phyloP scores from a whole-genome alignment of 2,113 vertebrate species.

The Sylvilagus bachmani region DNA sequence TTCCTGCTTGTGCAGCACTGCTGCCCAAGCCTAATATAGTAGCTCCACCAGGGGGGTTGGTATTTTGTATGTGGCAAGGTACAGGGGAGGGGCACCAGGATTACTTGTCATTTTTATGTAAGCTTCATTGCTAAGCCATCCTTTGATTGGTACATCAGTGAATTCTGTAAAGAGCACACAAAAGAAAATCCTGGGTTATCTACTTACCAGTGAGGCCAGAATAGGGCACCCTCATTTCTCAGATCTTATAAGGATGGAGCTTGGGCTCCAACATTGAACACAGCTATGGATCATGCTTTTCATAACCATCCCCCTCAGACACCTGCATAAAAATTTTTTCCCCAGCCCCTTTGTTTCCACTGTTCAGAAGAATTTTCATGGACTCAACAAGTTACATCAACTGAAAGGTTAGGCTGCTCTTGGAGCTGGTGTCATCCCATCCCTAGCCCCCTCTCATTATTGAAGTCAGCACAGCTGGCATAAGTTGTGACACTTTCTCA shows the following conservation, averaged over 20 bases:
- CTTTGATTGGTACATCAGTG: background rate
- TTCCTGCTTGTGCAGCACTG: rapidly evolving
- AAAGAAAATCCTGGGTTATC: background rate
- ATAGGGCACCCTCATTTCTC: background rate
- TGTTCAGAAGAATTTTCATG: background rate
- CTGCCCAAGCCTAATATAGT: rapidly evolving
- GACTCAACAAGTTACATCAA: background rate
- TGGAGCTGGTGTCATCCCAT: no score
- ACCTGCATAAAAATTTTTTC: background rate
- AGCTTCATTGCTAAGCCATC: background rate
- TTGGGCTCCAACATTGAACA: background rate
- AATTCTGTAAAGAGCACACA: background rate
- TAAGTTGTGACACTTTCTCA: background rate
- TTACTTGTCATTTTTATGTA: background rate
- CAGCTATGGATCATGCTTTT: background rate
- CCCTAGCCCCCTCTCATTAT: background rate
- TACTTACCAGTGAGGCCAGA: background rate
- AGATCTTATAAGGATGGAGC: background rate
- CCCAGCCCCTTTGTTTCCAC: background rate
- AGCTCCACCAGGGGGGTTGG: background rate
- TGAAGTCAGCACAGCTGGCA: background rate
- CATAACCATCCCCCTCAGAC: background rate
- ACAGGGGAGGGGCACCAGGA: background rate
- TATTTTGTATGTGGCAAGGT: no score
- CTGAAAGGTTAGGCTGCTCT: background rate